Conservation (phyloP, 2,888 invertebrate species). For the Timandra comae region DNA sequence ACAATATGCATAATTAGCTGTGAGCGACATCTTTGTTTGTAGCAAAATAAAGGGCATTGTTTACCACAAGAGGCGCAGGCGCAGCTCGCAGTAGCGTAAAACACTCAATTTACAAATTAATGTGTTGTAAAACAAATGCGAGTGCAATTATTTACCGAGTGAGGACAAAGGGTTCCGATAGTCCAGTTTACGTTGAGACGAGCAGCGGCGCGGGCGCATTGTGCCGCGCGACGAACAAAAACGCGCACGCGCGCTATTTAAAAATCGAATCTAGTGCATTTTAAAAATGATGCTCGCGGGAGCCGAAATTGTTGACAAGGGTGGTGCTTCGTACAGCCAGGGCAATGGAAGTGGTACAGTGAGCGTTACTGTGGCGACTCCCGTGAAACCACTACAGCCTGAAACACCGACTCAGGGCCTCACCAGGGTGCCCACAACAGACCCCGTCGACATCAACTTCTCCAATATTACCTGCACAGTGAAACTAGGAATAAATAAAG, state of each 20-base stretch:
- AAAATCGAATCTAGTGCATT: slow-evolving; percentile 20
- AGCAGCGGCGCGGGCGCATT: slow-evolving; percentile 48
- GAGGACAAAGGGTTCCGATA: slow-evolving; percentile 44
- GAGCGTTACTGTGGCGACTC: slow-evolving; percentile 7
- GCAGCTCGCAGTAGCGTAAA: slow-evolving; percentile 23
- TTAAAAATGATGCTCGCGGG: slow-evolving; percentile 65
- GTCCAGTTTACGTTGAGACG: slow-evolving; percentile 23
- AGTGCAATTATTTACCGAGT: slow-evolving; percentile 40
- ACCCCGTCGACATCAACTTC: slow-evolving; percentile 84
- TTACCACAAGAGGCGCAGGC: slow-evolving; percentile 17
- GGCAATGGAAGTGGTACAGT: slow-evolving; percentile 9
- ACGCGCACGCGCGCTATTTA: slow-evolving; percentile 43
- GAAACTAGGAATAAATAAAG: slow-evolving; percentile 83
- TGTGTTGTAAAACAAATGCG: slow-evolving; percentile 36
- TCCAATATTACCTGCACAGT: slow-evolving; percentile 85
- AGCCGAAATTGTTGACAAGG: slow-evolving; percentile 56
- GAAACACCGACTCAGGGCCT: slow-evolving; percentile 27
- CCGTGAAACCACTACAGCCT: slow-evolving; percentile 17
- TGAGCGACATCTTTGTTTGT: slow-evolving; percentile 14
- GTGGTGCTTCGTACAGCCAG: slow-evolving; percentile 45
- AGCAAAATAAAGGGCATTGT: slow-evolving; percentile 35
- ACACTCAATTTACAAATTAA: slow-evolving; percentile 39
- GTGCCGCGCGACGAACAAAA: slow-evolving; percentile 35
- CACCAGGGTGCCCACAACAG: slow-evolving; percentile 42
- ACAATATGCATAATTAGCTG: slow-evolving; percentile 4